Evolutionary conservation across 2,888 invertebrate genomes (phyloP), one percentile per base, ranked within the genome.

Genomic region (Pammene fasciana): DNA sequence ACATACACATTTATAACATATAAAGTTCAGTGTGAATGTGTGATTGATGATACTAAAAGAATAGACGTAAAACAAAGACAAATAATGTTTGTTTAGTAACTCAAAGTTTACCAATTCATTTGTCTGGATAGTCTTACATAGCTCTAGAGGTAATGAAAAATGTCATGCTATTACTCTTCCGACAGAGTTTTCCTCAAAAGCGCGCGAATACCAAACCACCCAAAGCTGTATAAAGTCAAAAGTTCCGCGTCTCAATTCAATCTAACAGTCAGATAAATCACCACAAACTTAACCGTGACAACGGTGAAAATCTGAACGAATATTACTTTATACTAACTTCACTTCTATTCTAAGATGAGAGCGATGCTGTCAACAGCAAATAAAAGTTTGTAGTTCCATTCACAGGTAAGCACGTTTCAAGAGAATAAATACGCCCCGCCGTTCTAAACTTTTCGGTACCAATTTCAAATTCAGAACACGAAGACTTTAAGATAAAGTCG

Each of bases 381-480:
- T 43, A 65, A 45, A 65, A 64, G 52, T 59, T 60, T 60, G 65
- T 41, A 26, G 18, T 46, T 41, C 57, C 64, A 61, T 67, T 67
- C 65, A 65, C 54, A 65, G 65, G 59, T 55, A 54, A 56, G 64
- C 50, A 68, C 64, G 50, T 45, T 65, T 45, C 57, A 38, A 52
- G 59, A 60, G 46, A 70, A 65, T 68, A 68, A 68, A 68, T 64
- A 68, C 68, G 57, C 16, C 59, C 43, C 66, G 43, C 34, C 50
- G 16, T 50, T 62, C 48, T 50, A 64, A 68, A 68, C 45, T 68
- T 68, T 68, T 54, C 57, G 57, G 38, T 65, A 55, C 65, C 70
- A 65, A 65, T 70, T 70, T 70, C 54, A 70, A 70, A 70, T 70
- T 70, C 65, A 65, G 65, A 70, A 57, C 65, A 70, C 60, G 70